Evolutionary conservation across 2,797 vertebrate genomes (phyloP).

Genomic region (Tapirus indicus): DNA sequence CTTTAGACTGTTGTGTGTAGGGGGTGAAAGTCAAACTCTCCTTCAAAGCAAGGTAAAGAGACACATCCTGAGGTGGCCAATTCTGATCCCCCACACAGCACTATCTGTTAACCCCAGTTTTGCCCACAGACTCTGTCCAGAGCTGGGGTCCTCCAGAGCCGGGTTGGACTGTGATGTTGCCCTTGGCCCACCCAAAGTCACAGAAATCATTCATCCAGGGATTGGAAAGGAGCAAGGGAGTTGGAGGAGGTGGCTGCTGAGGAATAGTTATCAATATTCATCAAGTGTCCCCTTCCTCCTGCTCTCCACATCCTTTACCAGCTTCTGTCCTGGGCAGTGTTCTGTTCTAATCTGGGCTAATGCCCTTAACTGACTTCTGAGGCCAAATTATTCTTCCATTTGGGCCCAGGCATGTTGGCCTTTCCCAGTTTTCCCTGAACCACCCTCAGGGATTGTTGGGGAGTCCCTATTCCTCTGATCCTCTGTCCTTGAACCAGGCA

Average conservation of each 20-base stretch:
- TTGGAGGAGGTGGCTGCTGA: background rate
- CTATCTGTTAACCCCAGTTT: background rate
- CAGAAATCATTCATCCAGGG: background rate
- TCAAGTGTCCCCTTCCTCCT: background rate
- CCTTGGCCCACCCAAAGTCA: background rate
- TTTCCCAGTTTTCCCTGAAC: background rate
- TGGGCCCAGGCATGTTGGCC: background rate
- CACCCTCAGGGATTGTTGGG: background rate
- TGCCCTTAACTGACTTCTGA: background rate
- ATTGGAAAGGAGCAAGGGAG: background rate
- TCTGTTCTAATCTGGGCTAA: background rate
- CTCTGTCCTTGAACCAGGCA: background rate
- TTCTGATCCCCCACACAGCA: too few relatives aligned
- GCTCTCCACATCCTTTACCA: too few relatives aligned
- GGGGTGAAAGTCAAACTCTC: too few relatives aligned
- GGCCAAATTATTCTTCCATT: background rate
- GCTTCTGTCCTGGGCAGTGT: rapidly evolving
- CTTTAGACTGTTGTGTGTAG: too few relatives aligned
- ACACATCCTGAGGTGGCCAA: too few relatives aligned
- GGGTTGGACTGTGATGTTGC: background rate
- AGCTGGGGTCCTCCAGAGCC: background rate
- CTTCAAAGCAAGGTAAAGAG: too few relatives aligned
- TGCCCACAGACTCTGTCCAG: background rate
- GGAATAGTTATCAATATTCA: background rate
- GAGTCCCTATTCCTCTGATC: background rate